Evolutionary conservation across 2,888 invertebrate species (phyloP).

Genomic region (Sphaerophoria rueppellii): DNA sequence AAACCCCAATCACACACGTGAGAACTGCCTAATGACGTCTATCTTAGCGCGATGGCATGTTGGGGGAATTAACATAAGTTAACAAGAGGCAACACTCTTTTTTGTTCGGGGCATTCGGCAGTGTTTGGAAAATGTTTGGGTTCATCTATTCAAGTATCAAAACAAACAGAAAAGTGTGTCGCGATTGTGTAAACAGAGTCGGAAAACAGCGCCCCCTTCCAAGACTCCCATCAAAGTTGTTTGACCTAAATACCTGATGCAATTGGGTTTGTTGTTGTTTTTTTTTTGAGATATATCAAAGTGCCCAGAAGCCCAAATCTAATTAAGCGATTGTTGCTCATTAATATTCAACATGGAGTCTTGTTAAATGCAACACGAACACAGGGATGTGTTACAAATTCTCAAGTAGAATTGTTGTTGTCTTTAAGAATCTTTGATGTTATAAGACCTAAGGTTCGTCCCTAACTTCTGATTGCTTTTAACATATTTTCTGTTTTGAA

Average conservation of each 20-base stretch:
- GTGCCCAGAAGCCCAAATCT: constrained; percentile 64
- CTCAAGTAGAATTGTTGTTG: too few relatives aligned
- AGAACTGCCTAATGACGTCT: constrained; percentile 63
- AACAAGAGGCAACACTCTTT: constrained; percentile 18
- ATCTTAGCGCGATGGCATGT: background rate
- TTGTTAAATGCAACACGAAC: constrained; percentile 31
- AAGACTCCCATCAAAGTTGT: background rate
- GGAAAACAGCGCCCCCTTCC: background rate
- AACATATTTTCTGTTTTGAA: background rate
- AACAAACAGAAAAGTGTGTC: constrained; percentile 35
- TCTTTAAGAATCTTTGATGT: too few relatives aligned
- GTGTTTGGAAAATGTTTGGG: constrained; percentile 9
- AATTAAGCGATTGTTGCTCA: constrained; percentile 64
- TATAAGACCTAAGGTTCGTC: too few relatives aligned
- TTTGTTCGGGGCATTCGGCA: background rate
- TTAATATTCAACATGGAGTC: constrained; percentile 57
- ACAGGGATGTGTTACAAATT: constrained; percentile 1
- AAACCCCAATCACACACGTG: constrained; percentile 33
- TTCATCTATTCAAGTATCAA: constrained; percentile 29
- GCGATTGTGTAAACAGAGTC: constrained; percentile 35
- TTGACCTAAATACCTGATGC: constrained; percentile 69
- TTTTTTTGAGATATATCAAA: constrained; percentile 28
- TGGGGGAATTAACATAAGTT: constrained; percentile 53
- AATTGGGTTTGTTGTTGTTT: constrained; percentile 47
- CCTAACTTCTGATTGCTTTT: too few relatives aligned